Evolutionary conservation across 2,888 invertebrate species (phyloP).

Genomic region (Mylabris sibirica): DNA sequence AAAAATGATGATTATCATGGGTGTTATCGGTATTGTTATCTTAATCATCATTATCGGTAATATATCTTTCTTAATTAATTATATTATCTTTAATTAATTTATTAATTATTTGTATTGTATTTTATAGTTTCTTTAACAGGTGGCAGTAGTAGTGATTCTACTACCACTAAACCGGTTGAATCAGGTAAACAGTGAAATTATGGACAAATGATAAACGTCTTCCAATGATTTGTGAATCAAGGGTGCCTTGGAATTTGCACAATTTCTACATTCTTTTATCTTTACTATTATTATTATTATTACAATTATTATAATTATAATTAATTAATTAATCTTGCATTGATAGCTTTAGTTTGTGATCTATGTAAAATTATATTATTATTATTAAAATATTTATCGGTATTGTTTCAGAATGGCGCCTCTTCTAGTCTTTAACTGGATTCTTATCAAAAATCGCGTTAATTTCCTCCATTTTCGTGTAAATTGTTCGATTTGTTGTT

Average conservation of each 20-base stretch:
- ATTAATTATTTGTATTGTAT: not conserved
- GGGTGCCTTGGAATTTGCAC: not conserved
- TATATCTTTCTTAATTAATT: slow-evolving; percentile 52
- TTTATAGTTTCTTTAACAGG: slow-evolving; percentile 1
- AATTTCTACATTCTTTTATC: not conserved
- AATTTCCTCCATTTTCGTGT: not conserved
- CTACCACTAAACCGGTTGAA: not conserved
- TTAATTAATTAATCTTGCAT: not conserved
- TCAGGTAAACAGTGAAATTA: not conserved
- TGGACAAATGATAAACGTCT: not conserved
- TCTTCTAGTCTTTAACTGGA: not conserved
- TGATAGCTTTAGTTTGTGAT: slow-evolving; percentile 1
- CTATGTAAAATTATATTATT: not conserved
- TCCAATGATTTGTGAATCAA: not conserved
- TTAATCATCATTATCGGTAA: slow-evolving; percentile 89
- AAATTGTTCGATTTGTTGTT: not conserved
- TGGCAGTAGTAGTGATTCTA: not conserved
- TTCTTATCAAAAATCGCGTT: not conserved
- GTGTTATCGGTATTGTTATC: slow-evolving; percentile 82
- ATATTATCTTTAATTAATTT: too few relatives aligned
- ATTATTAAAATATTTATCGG: not conserved
- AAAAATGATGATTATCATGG: slow-evolving; percentile 95
- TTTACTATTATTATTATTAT: not conserved
- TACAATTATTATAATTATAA: not conserved
- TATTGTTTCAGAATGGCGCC: too few relatives aligned